phyloP scores from a whole-genome alignment of 2,113 vertebrate species.

The Grantiella picta region DNA sequence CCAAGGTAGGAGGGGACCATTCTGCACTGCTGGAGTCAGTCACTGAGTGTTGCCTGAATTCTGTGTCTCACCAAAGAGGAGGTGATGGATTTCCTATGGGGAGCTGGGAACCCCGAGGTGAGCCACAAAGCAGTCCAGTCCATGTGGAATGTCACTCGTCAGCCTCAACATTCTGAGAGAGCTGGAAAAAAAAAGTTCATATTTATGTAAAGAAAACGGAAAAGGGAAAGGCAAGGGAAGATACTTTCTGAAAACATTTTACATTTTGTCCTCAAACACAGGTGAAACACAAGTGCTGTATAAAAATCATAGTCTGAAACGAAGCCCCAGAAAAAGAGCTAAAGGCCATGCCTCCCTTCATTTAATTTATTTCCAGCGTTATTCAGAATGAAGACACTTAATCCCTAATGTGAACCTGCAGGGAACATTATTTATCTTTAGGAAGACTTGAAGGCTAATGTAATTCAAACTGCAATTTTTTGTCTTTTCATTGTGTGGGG shows the following conservation, averaged over 20 bases:
- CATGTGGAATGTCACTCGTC: accelerated
- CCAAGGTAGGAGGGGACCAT: not conserved
- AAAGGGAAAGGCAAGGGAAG: not conserved
- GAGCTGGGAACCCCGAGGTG: not conserved
- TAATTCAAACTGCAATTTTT: not conserved
- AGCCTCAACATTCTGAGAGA: not conserved
- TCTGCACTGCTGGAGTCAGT: not conserved
- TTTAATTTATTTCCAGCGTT: not conserved
- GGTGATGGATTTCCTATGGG: not conserved
- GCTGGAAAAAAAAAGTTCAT: not conserved
- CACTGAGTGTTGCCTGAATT: accelerated
- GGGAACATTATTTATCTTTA: not conserved
- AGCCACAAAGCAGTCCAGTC: not conserved
- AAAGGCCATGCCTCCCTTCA: not conserved
- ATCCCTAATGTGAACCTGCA: not conserved
- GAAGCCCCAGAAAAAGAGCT: not conserved
- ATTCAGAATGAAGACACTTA: not conserved
- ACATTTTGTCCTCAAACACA: not conserved
- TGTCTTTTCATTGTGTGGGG: not conserved
- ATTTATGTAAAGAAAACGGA: not conserved
- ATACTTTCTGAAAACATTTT: not conserved
- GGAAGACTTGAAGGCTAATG: not conserved
- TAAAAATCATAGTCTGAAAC: not conserved
- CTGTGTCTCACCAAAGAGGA: not conserved
- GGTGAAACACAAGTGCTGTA: not conserved